Evolutionary conservation across 2,888 invertebrate genomes (phyloP).

Genomic region (Netelia inedita): DNA sequence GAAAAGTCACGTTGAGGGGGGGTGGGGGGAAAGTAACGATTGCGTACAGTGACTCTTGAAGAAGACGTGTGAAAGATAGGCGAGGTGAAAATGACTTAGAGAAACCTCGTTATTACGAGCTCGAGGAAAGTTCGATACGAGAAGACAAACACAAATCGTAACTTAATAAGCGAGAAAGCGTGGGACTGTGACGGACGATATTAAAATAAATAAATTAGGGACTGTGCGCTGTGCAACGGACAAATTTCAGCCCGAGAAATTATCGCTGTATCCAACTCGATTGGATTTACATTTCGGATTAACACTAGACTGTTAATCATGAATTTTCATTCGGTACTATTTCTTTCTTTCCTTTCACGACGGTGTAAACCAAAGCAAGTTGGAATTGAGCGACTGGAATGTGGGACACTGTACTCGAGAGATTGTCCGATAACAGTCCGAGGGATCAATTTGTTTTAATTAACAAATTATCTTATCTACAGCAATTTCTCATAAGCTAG

Average conservation of each 20-base stretch:
- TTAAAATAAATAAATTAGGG: constrained; percentile 59
- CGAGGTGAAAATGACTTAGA: constrained; percentile 6
- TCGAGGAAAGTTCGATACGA: constrained; percentile 25
- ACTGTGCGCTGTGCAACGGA: constrained; percentile 75
- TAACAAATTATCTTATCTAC: background rate
- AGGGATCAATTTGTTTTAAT: background rate
- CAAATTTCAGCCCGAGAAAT: constrained; percentile 47
- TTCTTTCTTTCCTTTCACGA: background rate
- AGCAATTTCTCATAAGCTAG: no score
- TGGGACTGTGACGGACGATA: constrained; percentile 70
- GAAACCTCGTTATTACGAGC: background rate
- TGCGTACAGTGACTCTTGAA: constrained; percentile 41
- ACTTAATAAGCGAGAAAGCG: constrained; percentile 68
- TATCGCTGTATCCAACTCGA: constrained; percentile 53
- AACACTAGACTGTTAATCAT: background rate
- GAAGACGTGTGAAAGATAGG: constrained; percentile 39
- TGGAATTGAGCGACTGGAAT: background rate
- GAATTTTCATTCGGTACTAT: background rate
- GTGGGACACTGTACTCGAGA: constrained; percentile 35
- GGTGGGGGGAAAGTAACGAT: constrained; percentile 13
- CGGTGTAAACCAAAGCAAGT: constrained; percentile 35
- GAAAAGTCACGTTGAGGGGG: constrained; percentile 20
- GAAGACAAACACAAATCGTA: constrained; percentile 63
- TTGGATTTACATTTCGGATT: constrained; percentile 26
- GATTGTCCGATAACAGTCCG: constrained; percentile 27